These are phyloP conservation scores for Tokudaia muenninki DNA, from an alignment of 2,797 vertebrate genomes.

Conservation along the genomic window DNA sequence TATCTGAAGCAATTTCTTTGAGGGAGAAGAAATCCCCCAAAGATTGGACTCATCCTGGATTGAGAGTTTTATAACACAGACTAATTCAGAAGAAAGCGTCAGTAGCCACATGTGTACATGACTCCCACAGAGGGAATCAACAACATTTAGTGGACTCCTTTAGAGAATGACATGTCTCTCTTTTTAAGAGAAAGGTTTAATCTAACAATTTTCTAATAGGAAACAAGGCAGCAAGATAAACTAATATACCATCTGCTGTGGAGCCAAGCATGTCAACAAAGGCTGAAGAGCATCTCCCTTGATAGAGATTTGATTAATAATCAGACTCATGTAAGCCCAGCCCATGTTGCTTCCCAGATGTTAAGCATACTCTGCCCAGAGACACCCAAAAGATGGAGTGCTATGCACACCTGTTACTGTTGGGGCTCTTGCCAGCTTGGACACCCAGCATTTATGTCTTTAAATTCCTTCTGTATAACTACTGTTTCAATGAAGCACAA, in stretches of 20 bases:
- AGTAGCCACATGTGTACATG: neutral
- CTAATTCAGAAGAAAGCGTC: neutral
- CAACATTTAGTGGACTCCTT: neutral
- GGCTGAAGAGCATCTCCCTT: neutral
- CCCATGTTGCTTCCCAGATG: fast-evolving
- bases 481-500: neutral
- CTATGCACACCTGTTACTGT: fast-evolving
- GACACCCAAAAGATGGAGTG: neutral
- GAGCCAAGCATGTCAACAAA: neutral
- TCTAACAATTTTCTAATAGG: conserved; percentile 24
- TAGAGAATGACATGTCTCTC: neutral
- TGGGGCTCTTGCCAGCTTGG: fast-evolving
- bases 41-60: neutral
- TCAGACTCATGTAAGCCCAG: fast-evolving
- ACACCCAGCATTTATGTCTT: neutral
- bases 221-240: neutral
- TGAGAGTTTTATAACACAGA: neutral
- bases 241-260: neutral
- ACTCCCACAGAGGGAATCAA: neutral
- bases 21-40: neutral
- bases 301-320: neutral
- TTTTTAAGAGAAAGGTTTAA: neutral
- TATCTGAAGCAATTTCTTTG: neutral
- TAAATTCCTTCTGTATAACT: neutral
- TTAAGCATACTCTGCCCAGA: neutral